Evolutionary conservation across 2,113 vertebrate species (phyloP).

Genomic region (Poecile atricapillus): DNA sequence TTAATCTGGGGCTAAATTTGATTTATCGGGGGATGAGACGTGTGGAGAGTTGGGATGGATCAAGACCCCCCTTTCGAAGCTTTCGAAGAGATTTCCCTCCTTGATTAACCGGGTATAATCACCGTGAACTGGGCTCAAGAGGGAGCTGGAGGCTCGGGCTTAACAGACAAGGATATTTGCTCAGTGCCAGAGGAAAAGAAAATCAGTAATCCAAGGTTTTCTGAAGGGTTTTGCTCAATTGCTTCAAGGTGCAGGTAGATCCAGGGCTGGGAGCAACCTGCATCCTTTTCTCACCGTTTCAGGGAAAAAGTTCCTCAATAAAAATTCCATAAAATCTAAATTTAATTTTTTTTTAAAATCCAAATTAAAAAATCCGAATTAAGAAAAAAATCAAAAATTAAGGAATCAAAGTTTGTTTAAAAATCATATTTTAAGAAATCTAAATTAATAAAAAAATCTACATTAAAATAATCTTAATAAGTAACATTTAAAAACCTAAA

Average conservation of each 20-base stretch:
- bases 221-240: not conserved
- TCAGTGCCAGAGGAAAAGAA: not conserved
- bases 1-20: not conserved
- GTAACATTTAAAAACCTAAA: not conserved
- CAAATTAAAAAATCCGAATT: not conserved
- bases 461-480: not conserved
- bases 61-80: not conserved
- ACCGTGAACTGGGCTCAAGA: not conserved
- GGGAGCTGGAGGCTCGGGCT: not conserved
- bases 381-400: too few relatives aligned
- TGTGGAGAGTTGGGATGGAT: too few relatives aligned
- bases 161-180: rapidly evolving
- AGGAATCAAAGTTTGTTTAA: too few relatives aligned
- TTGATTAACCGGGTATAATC: not conserved
- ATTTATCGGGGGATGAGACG: not conserved
- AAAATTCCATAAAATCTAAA: not conserved
- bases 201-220: not conserved
- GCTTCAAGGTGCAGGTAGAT: not conserved
- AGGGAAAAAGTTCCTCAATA: rapidly evolving
- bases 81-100: not conserved
- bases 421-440: not conserved
- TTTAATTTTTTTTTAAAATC: too few relatives aligned
- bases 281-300: not conserved
- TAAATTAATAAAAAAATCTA: not conserved
- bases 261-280: too few relatives aligned